Conservation (phyloP, 2,888 invertebrate species). For the Drosophila kuntzei region DNA sequence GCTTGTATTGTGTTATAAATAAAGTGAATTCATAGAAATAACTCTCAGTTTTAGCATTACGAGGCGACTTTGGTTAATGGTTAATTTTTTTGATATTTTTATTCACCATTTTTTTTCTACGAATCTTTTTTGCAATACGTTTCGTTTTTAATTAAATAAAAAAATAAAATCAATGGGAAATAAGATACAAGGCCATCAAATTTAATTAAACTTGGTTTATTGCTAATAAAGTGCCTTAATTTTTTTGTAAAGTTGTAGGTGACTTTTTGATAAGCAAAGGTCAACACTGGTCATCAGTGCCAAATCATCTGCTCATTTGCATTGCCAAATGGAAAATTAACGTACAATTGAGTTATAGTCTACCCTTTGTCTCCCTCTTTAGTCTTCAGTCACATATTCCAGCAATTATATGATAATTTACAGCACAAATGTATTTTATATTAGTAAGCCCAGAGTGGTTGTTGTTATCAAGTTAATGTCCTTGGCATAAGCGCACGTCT, state of each 20-base stretch:
- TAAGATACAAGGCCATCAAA: not conserved
- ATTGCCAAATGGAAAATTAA: conserved; percentile 52
- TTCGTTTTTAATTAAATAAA: too few species aligned
- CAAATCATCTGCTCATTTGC: conserved; percentile 62
- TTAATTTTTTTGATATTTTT: too few species aligned
- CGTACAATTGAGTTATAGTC: conserved; percentile 48
- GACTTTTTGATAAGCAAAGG: not conserved
- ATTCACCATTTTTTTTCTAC: too few species aligned
- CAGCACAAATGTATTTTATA: conserved; percentile 69
- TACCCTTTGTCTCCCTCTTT: conserved; percentile 7
- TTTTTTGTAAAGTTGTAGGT: not conserved
- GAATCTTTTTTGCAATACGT: too few species aligned
- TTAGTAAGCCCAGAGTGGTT: conserved; percentile 50
- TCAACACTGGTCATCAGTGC: conserved; percentile 21
- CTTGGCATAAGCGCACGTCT: conserved; percentile 56
- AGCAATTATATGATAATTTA: conserved; percentile 70
- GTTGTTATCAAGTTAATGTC: conserved; percentile 70
- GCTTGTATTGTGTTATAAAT: not conserved
- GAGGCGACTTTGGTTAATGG: too few species aligned
- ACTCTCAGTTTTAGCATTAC: too few species aligned
- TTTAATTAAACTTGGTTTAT: not conserved
- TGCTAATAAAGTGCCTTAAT: not conserved
- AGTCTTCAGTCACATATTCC: conserved; percentile 22
- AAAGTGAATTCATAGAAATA: not conserved
- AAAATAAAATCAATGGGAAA: too few species aligned